Conservation (phyloP, 2,797 vertebrate species). For the Phoeniculus purpureus region DNA sequence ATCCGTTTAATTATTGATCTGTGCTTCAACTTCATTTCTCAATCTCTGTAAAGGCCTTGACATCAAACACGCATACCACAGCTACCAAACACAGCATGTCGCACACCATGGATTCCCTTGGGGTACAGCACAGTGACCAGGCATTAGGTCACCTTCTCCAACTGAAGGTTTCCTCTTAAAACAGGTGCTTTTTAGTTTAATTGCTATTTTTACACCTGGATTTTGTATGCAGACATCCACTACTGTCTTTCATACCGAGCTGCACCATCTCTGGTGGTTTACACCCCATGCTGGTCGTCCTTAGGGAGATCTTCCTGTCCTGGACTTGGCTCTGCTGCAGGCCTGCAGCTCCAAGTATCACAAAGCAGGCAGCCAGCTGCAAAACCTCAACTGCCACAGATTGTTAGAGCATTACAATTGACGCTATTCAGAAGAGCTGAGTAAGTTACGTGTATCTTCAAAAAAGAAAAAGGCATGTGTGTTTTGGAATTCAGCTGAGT, state of each 20-base stretch:
- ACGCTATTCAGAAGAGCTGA: conserved; percentile 13
- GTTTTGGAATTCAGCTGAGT: conserved; percentile 51
- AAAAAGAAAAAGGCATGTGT: neutral
- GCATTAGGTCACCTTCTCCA: neutral
- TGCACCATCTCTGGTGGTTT: neutral
- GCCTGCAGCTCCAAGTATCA: neutral
- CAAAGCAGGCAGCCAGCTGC: conserved; percentile 18
- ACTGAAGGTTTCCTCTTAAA: neutral
- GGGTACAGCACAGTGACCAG: neutral
- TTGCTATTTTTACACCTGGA: neutral
- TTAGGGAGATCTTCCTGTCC: neutral
- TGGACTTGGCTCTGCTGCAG: neutral
- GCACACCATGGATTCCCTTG: neutral
- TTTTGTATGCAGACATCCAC: neutral
- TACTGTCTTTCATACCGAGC: accelerated
- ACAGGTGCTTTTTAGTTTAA: neutral
- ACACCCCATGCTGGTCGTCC: neutral
- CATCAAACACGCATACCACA: neutral
- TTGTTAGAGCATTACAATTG: neutral
- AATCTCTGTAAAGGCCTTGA: neutral
- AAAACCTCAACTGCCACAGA: conserved; percentile 1
- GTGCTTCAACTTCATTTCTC: neutral
- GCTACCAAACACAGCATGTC: accelerated
- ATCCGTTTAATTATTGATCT: neutral
- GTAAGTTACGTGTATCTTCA: neutral